Percentiles rank a stretch among this genome's conserved stretches.
Conservation (phyloP, 2,113 vertebrate species). For the Catagonus wagneri region DNA sequence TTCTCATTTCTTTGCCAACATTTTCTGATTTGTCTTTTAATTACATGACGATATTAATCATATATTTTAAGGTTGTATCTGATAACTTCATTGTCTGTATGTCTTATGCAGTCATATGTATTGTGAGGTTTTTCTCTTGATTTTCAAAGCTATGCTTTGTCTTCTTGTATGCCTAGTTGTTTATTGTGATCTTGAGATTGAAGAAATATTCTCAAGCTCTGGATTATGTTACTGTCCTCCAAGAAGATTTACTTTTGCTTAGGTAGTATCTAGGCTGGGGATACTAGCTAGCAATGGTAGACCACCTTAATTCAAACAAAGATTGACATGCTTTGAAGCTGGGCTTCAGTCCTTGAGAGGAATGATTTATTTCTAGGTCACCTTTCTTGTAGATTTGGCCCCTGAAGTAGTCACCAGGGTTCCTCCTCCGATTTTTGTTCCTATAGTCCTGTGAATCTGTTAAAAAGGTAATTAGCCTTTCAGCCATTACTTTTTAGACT, state of each 20-base stretch:
- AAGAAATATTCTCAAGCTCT: background rate
- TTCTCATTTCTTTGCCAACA: background rate
- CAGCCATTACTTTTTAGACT: background rate
- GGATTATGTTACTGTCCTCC: background rate
- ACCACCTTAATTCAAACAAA: background rate
- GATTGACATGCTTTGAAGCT: background rate
- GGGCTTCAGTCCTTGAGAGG: background rate
- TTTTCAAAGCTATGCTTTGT: background rate
- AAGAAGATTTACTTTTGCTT: background rate
- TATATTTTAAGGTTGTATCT: background rate
- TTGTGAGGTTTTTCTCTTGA: background rate
- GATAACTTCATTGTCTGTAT: background rate
- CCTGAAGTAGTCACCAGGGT: background rate
- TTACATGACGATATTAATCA: background rate
- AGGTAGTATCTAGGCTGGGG: background rate
- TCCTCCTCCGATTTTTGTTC: background rate
- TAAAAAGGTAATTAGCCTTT: background rate
- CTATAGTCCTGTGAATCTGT: background rate
- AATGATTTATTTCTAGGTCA: background rate
- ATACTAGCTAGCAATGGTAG: background rate
- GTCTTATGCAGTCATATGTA: background rate
- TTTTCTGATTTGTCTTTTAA: constrained; percentile 29
- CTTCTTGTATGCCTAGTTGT: background rate
- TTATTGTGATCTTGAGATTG: background rate
- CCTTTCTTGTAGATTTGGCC: background rate